Evolutionary conservation across 2,797 vertebrate genomes (phyloP).

Genomic region (Leuciscus waleckii): DNA sequence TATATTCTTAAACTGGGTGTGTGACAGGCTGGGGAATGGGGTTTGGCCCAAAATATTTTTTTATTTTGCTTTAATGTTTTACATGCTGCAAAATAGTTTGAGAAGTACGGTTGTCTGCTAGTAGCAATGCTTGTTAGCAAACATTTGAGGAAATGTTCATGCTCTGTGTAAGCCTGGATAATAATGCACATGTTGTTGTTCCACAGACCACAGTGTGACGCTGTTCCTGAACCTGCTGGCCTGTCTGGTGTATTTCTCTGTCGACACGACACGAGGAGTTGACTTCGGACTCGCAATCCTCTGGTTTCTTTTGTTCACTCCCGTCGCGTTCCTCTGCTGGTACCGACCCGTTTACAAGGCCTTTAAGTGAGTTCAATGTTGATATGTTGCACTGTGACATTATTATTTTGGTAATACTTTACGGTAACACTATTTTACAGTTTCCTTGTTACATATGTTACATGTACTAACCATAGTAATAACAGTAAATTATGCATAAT

Average conservation of each 20-base stretch:
- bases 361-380: constrained; percentile 84
- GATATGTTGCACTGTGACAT: neutral
- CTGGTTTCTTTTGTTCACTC: constrained; percentile 92
- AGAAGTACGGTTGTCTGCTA: neutral
- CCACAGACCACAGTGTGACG: constrained; percentile 88
- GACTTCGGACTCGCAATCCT: constrained; percentile 94
- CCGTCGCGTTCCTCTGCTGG: constrained; percentile 96
- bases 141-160: too few relatives aligned
- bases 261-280: constrained; percentile 65
- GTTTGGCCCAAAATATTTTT: too few relatives aligned
- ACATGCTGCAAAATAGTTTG: neutral
- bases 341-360: constrained; percentile 97
- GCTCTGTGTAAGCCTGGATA: neutral
- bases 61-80: too few relatives aligned
- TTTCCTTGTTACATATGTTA: too few relatives aligned
- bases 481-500: too few relatives aligned
- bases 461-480: too few relatives aligned
- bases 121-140: neutral
- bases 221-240: constrained; percentile 95
- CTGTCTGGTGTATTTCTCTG: constrained; percentile 87
- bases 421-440: too few relatives aligned
- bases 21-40: too few relatives aligned
- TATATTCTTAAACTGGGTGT: too few relatives aligned
- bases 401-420: too few relatives aligned
- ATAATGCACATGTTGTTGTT: neutral